phyloP scores from a whole-genome alignment of 1,140 invertebrate genomes.

The Oryzaephilus surinamensis region DNA sequence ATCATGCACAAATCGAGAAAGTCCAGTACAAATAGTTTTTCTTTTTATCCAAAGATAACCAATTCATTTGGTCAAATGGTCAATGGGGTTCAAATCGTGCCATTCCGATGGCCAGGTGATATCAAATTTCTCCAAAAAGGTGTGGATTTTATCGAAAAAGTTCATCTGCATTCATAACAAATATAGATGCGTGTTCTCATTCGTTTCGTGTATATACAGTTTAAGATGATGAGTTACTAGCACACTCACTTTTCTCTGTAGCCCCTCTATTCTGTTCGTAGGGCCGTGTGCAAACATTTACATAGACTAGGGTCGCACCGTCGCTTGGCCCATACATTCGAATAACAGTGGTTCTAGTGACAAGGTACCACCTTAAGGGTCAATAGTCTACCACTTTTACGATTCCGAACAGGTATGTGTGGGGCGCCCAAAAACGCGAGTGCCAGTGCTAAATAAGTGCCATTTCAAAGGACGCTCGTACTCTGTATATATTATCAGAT shows the following conservation, averaged over 20 bases:
- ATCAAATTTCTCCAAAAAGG: slow-evolving; percentile 33
- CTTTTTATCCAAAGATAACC: no score
- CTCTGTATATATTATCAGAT: no score
- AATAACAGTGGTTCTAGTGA: slow-evolving; percentile 37
- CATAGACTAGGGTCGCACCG: slow-evolving; percentile 33
- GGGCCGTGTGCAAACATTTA: slow-evolving; percentile 36
- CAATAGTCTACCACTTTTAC: slow-evolving; percentile 29
- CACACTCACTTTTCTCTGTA: no score
- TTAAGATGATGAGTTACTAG: no score
- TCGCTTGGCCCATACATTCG: slow-evolving; percentile 27
- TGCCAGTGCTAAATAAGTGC: slow-evolving; percentile 3
- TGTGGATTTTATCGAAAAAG: slow-evolving; percentile 31
- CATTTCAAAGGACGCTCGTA: background rate
- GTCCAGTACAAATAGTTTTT: no score
- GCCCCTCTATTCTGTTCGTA: slow-evolving; percentile 20
- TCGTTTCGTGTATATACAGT: no score
- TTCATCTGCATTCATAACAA: slow-evolving; percentile 9
- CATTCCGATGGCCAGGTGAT: no score
- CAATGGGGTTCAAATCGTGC: no score
- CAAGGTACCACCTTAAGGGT: slow-evolving; percentile 25
- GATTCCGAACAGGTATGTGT: slow-evolving; percentile 36
- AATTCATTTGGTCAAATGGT: no score
- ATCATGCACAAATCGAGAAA: no score
- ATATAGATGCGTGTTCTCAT: background rate
- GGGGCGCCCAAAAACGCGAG: no score